These are phyloP conservation scores for Numida meleagris DNA, from an alignment of 2,113 vertebrate species.

Conservation along the genomic window DNA sequence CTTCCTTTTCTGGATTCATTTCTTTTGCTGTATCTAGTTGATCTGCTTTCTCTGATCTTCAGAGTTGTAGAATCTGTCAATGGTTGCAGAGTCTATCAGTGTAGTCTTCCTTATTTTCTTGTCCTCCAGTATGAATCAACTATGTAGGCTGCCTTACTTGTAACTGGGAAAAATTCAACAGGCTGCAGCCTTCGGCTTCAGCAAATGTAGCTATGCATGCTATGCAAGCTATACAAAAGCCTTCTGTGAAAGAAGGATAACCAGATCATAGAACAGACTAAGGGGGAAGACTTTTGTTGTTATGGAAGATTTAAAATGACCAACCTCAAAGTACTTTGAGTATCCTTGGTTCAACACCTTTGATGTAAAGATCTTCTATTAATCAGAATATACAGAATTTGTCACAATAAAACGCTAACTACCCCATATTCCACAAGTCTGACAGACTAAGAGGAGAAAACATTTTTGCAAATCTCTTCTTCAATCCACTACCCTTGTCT, in stretches of 20 bases:
- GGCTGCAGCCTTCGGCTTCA: too few species aligned
- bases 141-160: too few species aligned
- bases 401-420: background rate
- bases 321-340: background rate
- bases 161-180: too few species aligned
- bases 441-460: background rate
- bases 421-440: background rate
- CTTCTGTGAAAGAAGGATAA: too few species aligned
- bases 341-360: background rate
- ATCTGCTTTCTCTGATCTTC: background rate
- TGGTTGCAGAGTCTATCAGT: too few species aligned
- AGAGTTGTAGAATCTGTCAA: too few species aligned
- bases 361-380: background rate
- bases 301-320: background rate
- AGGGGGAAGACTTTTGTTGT: background rate
- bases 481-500: rapidly evolving
- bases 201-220: too few species aligned
- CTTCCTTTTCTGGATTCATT: background rate
- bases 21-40: background rate
- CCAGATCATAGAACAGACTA: background rate
- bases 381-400: background rate
- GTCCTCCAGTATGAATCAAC: too few species aligned
- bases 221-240: too few species aligned
- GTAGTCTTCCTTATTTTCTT: too few species aligned
- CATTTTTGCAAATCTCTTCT: background rate